Conservation (phyloP, 2,888 invertebrate species). For the Bugulina stolonifera region DNA sequence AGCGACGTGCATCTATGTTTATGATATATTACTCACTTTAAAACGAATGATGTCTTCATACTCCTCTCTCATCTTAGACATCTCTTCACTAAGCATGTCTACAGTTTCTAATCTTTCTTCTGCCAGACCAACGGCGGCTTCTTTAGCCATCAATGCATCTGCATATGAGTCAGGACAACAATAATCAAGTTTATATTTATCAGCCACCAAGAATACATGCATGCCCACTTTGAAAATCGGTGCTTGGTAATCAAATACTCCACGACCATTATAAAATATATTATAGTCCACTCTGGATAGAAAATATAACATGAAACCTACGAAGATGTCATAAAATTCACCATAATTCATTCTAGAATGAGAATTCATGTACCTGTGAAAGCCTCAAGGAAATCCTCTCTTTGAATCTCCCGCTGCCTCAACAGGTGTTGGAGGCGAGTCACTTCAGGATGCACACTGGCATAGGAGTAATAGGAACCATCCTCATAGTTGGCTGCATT, state of each 20-base stretch:
- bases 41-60: slow-evolving; percentile 11
- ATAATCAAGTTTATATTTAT: too few relatives aligned
- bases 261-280: too few relatives aligned
- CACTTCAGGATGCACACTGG: not conserved
- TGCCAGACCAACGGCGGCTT: slow-evolving; percentile 8
- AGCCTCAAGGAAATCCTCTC: not conserved
- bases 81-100: not conserved
- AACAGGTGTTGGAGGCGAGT: slow-evolving; percentile 6
- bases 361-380: slow-evolving; percentile 25
- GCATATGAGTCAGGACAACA: too few relatives aligned
- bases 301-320: too few relatives aligned
- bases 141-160: slow-evolving; percentile 17
- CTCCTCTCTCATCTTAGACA: slow-evolving; percentile 7
- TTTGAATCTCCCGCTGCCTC: slow-evolving; percentile 2
- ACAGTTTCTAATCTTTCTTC: slow-evolving; percentile 2
- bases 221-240: too few relatives aligned
- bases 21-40: slow-evolving; percentile 9
- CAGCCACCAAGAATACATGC: too few relatives aligned
- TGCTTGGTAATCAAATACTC: too few relatives aligned
- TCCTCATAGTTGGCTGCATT: not conserved
- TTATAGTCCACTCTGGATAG: too few relatives aligned
- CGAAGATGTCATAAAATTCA: too few relatives aligned
- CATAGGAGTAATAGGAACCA: not conserved
- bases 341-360: too few relatives aligned
- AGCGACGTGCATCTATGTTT: too few relatives aligned